Percentiles rank a stretch among this genome's conserved stretches.
phyloP scores from a whole-genome alignment of 2,888 invertebrate species.

The Rhynchonema sp. region DNA sequence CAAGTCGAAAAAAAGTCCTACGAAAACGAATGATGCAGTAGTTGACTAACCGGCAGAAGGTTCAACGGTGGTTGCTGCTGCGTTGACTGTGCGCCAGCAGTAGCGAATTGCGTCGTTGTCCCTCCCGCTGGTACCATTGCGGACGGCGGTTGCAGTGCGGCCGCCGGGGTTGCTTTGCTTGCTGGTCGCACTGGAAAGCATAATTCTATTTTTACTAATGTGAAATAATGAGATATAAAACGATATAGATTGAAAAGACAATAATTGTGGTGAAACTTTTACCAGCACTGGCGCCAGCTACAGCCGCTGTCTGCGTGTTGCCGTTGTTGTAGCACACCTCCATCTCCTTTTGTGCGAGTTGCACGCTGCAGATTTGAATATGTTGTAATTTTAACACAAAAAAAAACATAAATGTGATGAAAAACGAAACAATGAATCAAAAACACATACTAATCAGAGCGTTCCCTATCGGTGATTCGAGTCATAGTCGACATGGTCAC shows the following conservation, averaged over 20 bases:
- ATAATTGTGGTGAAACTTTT: too few relatives aligned
- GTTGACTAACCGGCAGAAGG: not conserved
- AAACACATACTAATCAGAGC: not conserved
- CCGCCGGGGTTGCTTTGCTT: too few relatives aligned
- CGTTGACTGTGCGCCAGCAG: not conserved
- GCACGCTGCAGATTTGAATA: not conserved
- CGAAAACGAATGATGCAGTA: too few relatives aligned
- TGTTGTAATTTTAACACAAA: too few relatives aligned
- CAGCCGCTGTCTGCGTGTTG: not conserved
- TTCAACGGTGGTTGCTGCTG: conserved; percentile 8
- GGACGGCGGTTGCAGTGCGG: too few relatives aligned
- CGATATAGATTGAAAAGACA: too few relatives aligned
- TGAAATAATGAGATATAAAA: too few relatives aligned
- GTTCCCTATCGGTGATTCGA: conserved; percentile 7
- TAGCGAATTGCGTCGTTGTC: conserved; percentile 6
- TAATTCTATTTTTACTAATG: too few relatives aligned
- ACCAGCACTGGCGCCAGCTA: too few relatives aligned
- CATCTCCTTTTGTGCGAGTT: not conserved
- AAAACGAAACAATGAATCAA: not conserved
- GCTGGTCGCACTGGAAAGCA: too few relatives aligned
- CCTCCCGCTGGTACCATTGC: not conserved
- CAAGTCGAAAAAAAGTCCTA: too few relatives aligned
- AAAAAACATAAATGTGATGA: not conserved
- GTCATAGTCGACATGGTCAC: conserved; percentile 19
- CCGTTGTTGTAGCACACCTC: conserved; percentile 1